Conservation (phyloP, 2,113 vertebrate species). For the Cottus gobio region DNA sequence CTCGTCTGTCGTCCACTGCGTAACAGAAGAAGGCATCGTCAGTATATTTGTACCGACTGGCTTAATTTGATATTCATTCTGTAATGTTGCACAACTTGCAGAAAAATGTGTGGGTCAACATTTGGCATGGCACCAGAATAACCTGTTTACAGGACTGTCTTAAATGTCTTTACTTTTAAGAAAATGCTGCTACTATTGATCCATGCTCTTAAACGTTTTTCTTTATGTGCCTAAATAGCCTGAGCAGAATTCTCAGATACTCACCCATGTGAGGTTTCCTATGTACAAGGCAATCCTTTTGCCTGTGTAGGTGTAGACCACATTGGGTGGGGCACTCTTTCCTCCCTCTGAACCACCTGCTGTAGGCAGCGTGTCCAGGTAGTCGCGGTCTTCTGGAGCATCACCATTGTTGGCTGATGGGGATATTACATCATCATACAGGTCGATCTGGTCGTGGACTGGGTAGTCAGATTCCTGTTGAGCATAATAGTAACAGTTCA, state of each 20-base stretch:
- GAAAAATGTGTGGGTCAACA: background rate
- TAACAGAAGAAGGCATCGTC: constrained; percentile 32
- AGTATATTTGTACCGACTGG: background rate
- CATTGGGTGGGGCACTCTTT: constrained; percentile 93
- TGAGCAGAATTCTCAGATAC: constrained; percentile 54
- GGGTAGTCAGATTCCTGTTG: constrained; percentile 96
- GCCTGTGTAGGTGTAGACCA: constrained; percentile 96
- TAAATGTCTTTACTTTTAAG: background rate
- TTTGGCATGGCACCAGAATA: background rate
- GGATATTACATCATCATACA: constrained; percentile 98
- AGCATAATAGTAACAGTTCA: background rate
- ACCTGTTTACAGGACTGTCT: background rate
- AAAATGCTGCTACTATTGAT: background rate
- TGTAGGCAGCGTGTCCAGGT: constrained; percentile 93
- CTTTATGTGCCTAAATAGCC: background rate
- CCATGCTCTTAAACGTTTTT: background rate
- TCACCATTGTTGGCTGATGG: constrained; percentile 99
- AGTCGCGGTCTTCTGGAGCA: constrained; percentile 96
- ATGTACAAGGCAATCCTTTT: constrained; percentile 98
- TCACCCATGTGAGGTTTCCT: constrained; percentile 97
- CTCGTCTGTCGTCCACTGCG: constrained; percentile 99
- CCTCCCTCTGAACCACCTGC: constrained; percentile 92
- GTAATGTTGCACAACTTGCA: background rate
- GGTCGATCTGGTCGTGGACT: constrained; percentile 96
- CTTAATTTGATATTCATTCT: background rate